Percentiles rank a stretch among this genome's conserved stretches.
Conservation (phyloP, 2,797 vertebrate genomes). For the Sebastes taczanowskii region DNA sequence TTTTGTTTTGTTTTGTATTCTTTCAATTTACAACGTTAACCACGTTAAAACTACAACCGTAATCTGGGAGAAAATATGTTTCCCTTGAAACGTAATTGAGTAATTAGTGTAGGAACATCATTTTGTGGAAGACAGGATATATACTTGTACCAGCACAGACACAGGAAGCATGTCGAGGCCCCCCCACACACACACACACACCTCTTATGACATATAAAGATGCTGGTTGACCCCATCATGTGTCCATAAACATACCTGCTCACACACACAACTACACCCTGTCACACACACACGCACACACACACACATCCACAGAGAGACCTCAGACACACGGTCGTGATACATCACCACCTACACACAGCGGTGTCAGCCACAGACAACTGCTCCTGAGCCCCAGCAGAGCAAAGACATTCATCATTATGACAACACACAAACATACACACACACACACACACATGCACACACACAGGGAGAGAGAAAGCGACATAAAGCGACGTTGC, state of each 20-base stretch:
- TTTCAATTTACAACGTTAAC: too few relatives aligned
- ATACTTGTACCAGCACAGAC: neutral
- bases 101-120: too few relatives aligned
- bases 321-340: constrained; percentile 43
- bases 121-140: too few relatives aligned
- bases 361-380: constrained; percentile 75
- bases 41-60: rapidly evolving
- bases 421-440: constrained; percentile 64
- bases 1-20: too few relatives aligned
- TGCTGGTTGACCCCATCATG: constrained; percentile 17
- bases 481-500: constrained; percentile 50
- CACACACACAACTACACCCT: neutral
- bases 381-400: constrained; percentile 72
- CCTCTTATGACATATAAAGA: neutral
- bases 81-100: too few relatives aligned
- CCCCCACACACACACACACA: neutral
- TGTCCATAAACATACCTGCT: neutral
- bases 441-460: constrained; percentile 21
- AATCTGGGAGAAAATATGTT: too few relatives aligned
- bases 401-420: constrained; percentile 79
- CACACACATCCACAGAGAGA: constrained; percentile 3
- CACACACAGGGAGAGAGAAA: constrained; percentile 26
- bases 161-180: neutral
- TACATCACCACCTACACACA: constrained; percentile 75
- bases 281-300: neutral